Percentiles rank a stretch among this genome's conserved stretches.
These are phyloP conservation scores for Tribolium freemani DNA, from an alignment of 2,888 invertebrate species.

Conservation along the genomic window DNA sequence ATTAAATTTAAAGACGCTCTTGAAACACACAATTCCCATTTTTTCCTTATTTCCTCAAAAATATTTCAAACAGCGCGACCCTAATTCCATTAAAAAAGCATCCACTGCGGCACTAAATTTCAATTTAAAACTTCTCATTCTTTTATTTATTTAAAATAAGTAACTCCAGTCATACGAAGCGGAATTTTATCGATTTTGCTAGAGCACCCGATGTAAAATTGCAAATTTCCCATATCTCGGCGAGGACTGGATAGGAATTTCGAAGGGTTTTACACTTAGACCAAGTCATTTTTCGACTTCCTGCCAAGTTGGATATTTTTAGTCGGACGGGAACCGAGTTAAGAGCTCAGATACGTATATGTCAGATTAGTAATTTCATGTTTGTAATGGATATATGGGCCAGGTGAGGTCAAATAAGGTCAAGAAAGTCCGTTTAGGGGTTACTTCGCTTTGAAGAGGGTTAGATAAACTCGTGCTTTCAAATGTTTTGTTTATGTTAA, in stretches of 20 bases:
- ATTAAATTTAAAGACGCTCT: background rate
- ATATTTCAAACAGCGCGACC: background rate
- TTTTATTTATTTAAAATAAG: too few species aligned
- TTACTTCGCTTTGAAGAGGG: background rate
- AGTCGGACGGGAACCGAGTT: background rate
- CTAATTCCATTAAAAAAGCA: too few species aligned
- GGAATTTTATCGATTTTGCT: too few species aligned
- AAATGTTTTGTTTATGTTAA: background rate
- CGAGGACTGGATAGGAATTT: background rate
- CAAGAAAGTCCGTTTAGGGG: background rate
- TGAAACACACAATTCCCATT: background rate
- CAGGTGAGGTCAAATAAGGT: background rate
- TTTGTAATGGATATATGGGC: background rate
- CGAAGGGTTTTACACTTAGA: background rate
- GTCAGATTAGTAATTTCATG: background rate
- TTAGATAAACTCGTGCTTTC: background rate
- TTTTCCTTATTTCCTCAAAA: background rate
- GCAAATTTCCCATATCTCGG: background rate
- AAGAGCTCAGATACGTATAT: background rate
- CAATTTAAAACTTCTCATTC: too few species aligned
- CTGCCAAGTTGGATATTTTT: background rate
- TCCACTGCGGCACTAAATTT: too few species aligned
- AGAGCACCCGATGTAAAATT: background rate
- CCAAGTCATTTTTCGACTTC: background rate
- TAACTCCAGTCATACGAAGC: too few species aligned